Evolutionary conservation across 1,140 invertebrate genomes (phyloP).

Genomic region (Aradophagus sp.): DNA sequence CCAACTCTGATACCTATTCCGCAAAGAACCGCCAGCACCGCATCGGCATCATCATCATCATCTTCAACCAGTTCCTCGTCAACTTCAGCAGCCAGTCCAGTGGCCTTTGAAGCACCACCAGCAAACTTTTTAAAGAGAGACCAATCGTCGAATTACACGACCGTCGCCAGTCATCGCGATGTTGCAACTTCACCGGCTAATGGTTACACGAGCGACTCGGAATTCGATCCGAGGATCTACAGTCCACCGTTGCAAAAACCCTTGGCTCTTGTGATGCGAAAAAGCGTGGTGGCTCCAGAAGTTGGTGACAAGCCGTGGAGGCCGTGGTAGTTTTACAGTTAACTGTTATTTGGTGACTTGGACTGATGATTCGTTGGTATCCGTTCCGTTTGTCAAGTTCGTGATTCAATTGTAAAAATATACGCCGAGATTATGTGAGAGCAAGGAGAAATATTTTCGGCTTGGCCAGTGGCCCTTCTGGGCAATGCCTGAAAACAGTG

Average conservation of each 20-base stretch:
- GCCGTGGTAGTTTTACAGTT: conserved; percentile 79
- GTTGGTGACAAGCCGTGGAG: conserved; percentile 78
- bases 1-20: conserved; percentile 83
- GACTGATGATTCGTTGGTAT: conserved; percentile 10
- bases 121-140: conserved; percentile 63
- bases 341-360: conserved; percentile 4
- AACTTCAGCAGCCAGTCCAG: conserved; percentile 68
- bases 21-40: conserved; percentile 80
- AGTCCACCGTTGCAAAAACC: conserved; percentile 78
- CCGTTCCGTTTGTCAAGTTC: conserved; percentile 17
- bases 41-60: conserved; percentile 78
- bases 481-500: conserved; percentile 71
- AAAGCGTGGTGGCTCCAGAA: conserved; percentile 73
- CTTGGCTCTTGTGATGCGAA: conserved; percentile 82
- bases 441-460: conserved; percentile 35
- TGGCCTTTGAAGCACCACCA: conserved; percentile 70
- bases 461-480: conserved; percentile 68
- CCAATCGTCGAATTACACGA: conserved; percentile 69
- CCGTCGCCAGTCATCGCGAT: conserved; percentile 69
- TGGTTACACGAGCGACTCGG: conserved; percentile 69
- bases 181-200: conserved; percentile 71
- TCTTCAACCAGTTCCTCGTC: conserved; percentile 73
- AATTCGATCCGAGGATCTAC: conserved; percentile 72
- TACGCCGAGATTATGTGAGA: conserved; percentile 36
- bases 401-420: conserved; percentile 43